phyloP scores from a whole-genome alignment of 1,140 invertebrate genomes.

The Dryas iulia region DNA sequence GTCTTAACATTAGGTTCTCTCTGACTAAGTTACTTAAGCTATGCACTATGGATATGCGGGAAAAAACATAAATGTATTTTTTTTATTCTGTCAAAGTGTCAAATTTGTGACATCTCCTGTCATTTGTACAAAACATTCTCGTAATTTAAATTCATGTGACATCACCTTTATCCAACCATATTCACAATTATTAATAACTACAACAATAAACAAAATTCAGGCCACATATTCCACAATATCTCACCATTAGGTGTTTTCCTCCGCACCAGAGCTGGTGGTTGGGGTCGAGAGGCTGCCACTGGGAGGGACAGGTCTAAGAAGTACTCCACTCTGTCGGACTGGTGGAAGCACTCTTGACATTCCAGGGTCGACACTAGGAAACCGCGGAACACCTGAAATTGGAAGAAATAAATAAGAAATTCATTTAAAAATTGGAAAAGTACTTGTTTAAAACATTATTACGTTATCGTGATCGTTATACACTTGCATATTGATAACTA shows the following conservation, averaged over 20 bases:
- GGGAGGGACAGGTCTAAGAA: conserved; percentile 97
- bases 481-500: too few relatives aligned
- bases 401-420: not conserved
- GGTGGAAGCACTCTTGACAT: conserved; percentile 93
- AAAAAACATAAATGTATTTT: too few relatives aligned
- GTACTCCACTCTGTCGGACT: conserved; percentile 92
- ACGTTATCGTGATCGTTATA: too few relatives aligned
- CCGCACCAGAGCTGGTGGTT: conserved; percentile 82
- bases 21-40: too few relatives aligned
- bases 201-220: not conserved
- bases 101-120: not conserved
- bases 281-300: conserved; percentile 87
- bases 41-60: too few relatives aligned
- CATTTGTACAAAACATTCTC: not conserved
- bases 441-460: too few relatives aligned
- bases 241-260: conserved; percentile 75
- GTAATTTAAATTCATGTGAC: too few relatives aligned
- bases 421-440: conserved; percentile 1
- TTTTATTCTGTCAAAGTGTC: too few relatives aligned
- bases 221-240: not conserved
- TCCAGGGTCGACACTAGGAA: conserved; percentile 93
- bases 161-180: too few relatives aligned
- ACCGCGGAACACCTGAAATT: conserved; percentile 88
- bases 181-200: not conserved
- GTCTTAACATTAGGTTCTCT: too few relatives aligned